Conservation (phyloP, 2,888 invertebrate genomes). For the Diaphora mendica region DNA sequence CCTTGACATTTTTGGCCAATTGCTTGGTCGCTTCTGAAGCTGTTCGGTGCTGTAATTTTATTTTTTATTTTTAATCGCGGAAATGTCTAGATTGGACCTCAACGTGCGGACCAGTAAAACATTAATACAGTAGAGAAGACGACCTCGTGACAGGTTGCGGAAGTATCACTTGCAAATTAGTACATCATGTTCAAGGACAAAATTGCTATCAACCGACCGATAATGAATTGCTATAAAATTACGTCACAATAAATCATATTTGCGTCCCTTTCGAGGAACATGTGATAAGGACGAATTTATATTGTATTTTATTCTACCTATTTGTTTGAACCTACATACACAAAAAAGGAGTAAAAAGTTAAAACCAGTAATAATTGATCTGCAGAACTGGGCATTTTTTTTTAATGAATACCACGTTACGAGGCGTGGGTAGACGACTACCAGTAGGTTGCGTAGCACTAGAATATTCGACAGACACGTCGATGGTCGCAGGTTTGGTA, state of each 20-base stretch:
- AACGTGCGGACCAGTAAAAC: constrained; percentile 51
- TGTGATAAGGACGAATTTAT: neutral
- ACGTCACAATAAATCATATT: constrained; percentile 34
- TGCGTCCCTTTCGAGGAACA: constrained; percentile 33
- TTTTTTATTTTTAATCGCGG: constrained; percentile 59
- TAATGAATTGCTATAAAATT: constrained; percentile 47
- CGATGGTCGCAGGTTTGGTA: neutral
- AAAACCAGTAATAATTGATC: neutral
- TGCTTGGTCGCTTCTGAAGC: constrained; percentile 21
- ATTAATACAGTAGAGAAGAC: constrained; percentile 58
- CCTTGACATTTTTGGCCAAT: constrained; percentile 36
- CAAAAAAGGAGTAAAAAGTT: neutral
- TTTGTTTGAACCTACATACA: neutral
- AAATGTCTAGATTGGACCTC: constrained; percentile 54
- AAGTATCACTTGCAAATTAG: constrained; percentile 81
- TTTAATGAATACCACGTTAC: neutral
- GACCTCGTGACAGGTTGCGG: constrained; percentile 72
- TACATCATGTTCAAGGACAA: constrained; percentile 67
- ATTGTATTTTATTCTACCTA: neutral
- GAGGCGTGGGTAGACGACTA: neutral
- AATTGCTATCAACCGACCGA: constrained; percentile 53
- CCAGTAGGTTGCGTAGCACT: neutral
- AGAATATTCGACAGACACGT: neutral
- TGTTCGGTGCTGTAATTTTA: constrained; percentile 24
- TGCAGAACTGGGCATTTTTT: too few species aligned